Conservation (phyloP, 2,888 invertebrate genomes). For the Andrena chrysosceles region DNA sequence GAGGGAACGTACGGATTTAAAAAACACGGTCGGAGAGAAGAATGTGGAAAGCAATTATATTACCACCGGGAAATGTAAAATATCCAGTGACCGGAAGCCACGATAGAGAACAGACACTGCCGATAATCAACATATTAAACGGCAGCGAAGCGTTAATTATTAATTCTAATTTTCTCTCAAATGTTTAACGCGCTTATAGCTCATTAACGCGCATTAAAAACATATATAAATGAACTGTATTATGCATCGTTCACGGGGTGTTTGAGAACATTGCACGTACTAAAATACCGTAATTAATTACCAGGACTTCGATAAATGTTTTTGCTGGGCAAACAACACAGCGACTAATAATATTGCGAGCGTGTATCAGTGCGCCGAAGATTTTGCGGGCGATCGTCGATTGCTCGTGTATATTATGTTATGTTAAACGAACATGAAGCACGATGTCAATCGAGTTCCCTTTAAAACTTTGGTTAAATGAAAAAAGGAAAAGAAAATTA, state of each 20-base stretch:
- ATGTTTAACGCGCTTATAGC: constrained; percentile 60
- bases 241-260: constrained; percentile 32
- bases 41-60: constrained; percentile 14
- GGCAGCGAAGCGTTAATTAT: constrained; percentile 56
- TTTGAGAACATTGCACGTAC: constrained; percentile 57
- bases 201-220: constrained; percentile 61
- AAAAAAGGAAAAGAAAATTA: neutral
- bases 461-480: neutral
- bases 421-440: neutral
- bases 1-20: neutral
- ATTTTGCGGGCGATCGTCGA: constrained; percentile 42
- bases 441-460: neutral
- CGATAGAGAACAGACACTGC: constrained; percentile 17
- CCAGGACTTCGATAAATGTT: constrained; percentile 59
- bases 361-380: constrained; percentile 25
- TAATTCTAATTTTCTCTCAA: constrained; percentile 61
- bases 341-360: constrained; percentile 46
- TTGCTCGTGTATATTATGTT: constrained; percentile 1
- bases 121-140: constrained; percentile 57
- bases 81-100: constrained; percentile 18
- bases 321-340: constrained; percentile 40
- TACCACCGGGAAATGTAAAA: neutral
- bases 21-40: neutral
- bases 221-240: constrained; percentile 48
- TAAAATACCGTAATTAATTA: constrained; percentile 61